Evolutionary conservation across 64 coral and sea anemone species (phyloP).

Genomic region (Cladopsammia gracilis): DNA sequence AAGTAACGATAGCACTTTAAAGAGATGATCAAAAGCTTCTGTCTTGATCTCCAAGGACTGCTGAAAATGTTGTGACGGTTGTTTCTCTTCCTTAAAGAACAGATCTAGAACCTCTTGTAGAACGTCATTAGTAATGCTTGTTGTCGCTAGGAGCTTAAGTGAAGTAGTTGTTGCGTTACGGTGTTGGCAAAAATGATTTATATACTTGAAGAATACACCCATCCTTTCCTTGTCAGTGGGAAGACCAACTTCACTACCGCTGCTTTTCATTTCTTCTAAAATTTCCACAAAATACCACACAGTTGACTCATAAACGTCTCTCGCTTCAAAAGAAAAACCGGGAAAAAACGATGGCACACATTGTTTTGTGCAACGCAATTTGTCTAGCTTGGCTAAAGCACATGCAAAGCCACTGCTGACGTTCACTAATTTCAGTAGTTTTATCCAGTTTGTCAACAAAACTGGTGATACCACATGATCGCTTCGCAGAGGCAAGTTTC

Average conservation of each 20-base stretch:
- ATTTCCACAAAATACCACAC: not conserved
- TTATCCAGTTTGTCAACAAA: not conserved
- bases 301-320: not conserved
- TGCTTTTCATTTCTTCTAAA: not conserved
- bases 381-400: not conserved
- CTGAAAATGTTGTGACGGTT: not conserved
- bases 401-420: constrained; percentile 11
- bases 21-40: not conserved
- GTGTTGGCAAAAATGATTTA: not conserved
- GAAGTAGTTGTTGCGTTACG: not conserved
- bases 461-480: not conserved
- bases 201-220: not conserved
- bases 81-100: not conserved
- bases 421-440: not conserved
- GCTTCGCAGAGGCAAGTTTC: not conserved
- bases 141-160: not conserved
- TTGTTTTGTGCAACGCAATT: not conserved
- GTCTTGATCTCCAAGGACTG: not conserved
- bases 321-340: too few relatives aligned
- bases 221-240: not conserved
- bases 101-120: not conserved
- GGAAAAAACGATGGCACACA: not conserved
- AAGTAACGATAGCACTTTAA: not conserved
- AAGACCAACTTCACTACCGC: not conserved
- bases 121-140: not conserved